These are phyloP conservation scores for Crotalus viridis DNA, from an alignment of 2,113 vertebrate species.

Conservation along the genomic window DNA sequence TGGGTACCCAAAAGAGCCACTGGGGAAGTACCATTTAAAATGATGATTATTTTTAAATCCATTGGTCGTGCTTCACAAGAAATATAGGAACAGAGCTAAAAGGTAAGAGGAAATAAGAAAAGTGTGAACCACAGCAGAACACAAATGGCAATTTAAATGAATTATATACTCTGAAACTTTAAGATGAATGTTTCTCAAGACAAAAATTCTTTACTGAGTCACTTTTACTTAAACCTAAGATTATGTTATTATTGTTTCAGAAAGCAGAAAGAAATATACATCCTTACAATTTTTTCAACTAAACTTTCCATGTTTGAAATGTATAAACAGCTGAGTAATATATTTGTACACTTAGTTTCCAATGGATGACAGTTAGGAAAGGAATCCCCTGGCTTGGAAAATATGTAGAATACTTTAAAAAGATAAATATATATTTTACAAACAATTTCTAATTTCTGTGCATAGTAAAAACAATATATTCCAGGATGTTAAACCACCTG, in stretches of 20 bases:
- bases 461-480: not conserved
- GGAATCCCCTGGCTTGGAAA: not conserved
- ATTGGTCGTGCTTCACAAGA: conserved; percentile 47
- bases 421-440: not conserved
- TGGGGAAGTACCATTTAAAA: conserved; percentile 51
- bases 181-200: not conserved
- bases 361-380: not conserved
- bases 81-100: conserved; percentile 42
- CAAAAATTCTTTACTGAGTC: not conserved
- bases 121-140: not conserved
- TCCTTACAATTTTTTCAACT: not conserved
- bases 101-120: conserved; percentile 44
- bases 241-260: not conserved
- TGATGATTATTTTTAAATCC: conserved; percentile 55
- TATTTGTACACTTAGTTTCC: not conserved
- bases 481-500: not conserved
- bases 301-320: not conserved
- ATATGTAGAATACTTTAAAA: not conserved
- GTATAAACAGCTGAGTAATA: not conserved
- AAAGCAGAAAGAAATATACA: not conserved
- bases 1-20: not conserved
- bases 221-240: conserved; percentile 5
- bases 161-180: conserved; percentile 8
- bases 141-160: not conserved
- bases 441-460: not conserved